phyloP scores from a whole-genome alignment of 2,113 vertebrate species.

The Corynorhinus townsendii region DNA sequence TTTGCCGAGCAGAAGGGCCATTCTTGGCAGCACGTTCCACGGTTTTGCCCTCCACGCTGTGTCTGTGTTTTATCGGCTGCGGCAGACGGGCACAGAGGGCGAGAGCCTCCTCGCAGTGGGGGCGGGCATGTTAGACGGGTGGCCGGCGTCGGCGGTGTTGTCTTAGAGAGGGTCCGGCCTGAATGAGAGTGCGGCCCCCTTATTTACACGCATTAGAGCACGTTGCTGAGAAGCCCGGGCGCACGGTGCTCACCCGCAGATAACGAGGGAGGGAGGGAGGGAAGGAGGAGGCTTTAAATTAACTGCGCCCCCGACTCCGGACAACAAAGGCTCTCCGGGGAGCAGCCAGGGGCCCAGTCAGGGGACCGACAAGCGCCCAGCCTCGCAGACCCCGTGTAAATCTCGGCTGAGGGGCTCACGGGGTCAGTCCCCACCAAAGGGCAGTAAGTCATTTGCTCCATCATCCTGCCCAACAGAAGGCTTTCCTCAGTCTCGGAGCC shows the following conservation, averaged over 20 bases:
- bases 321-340: conserved; percentile 45
- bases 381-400: not conserved
- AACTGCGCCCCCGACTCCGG: not conserved
- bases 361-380: not conserved
- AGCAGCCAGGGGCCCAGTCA: conserved; percentile 27
- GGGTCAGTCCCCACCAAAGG: not conserved
- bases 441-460: not conserved
- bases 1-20: conserved; percentile 73
- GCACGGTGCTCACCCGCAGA: conserved; percentile 26
- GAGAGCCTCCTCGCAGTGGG: conserved; percentile 70
- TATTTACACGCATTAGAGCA: conserved; percentile 39
- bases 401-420: not conserved
- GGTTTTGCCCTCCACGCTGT: conserved; percentile 77
- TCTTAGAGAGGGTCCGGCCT: conserved; percentile 20
- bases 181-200: conserved; percentile 52
- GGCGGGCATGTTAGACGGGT: conserved; percentile 54
- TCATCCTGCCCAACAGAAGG: not conserved
- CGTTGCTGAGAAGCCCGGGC: conserved; percentile 29
- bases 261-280: conserved; percentile 24
- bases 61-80: conserved; percentile 81
- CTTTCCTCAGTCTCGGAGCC: not conserved
- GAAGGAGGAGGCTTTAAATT: conserved; percentile 9
- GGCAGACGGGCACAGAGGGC: conserved; percentile 75
- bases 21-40: conserved; percentile 71
- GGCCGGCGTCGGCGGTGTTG: conserved; percentile 49